phyloP scores from a whole-genome alignment of 1,140 invertebrate species.

The Eumaeus atala region DNA sequence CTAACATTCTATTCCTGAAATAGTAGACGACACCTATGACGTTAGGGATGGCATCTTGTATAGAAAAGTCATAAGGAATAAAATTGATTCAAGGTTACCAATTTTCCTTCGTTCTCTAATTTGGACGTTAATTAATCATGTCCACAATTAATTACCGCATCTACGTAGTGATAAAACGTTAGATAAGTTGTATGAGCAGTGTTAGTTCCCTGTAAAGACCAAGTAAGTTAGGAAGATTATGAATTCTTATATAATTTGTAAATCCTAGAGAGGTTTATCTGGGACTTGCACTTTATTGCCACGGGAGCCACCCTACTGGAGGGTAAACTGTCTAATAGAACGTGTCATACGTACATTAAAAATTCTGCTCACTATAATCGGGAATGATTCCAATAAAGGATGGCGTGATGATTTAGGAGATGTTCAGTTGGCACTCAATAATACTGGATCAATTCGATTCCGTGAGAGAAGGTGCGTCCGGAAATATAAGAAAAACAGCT shows the following conservation, averaged over 20 bases:
- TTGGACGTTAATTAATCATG: conserved; percentile 31
- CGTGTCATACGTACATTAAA: conserved; percentile 39
- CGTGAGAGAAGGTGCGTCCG: no score
- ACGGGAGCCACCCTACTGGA: conserved; percentile 29
- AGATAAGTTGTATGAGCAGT: conserved; percentile 26
- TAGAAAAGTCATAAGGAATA: conserved; percentile 17
- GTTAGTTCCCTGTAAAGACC: conserved; percentile 30
- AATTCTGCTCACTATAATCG: conserved; percentile 17
- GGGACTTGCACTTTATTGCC: conserved; percentile 34
- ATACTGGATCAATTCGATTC: no score
- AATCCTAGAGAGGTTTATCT: conserved; percentile 23
- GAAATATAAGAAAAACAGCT: no score
- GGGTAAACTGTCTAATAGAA: conserved; percentile 39
- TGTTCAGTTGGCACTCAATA: conserved; percentile 44
- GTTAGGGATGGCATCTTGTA: conserved; percentile 13
- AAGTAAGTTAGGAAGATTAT: conserved; percentile 28
- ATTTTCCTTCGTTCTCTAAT: conserved; percentile 15
- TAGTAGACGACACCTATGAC: conserved; percentile 13
- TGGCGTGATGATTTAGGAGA: conserved; percentile 42
- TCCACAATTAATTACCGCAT: conserved; percentile 34
- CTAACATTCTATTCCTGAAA: conserved; percentile 6
- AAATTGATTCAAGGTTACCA: conserved; percentile 16
- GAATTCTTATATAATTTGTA: conserved; percentile 30
- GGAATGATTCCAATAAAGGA: conserved; percentile 15
- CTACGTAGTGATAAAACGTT: conserved; percentile 22